Base-by-base conservation (phyloP, 2,113 vertebrate genomes). In the Neolamprologus variostigma region DNA sequence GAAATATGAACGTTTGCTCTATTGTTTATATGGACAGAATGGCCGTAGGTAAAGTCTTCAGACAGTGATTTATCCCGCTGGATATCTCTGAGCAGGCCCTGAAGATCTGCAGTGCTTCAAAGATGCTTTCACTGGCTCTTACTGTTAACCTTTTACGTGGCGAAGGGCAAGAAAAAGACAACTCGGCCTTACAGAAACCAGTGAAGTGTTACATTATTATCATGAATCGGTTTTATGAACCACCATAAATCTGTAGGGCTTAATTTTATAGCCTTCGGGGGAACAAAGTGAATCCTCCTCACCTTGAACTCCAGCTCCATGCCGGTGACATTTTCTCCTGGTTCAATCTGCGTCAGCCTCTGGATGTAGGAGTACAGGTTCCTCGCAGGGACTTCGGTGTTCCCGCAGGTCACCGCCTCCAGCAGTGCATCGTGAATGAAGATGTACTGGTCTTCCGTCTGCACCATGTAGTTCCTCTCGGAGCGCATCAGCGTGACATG, bases 391-490 rank as follows among this genome's bases (percentile, higher is more conserved):
- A 99, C 98, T 98, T 99, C 98, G 3, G 98, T 99, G 97, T 98
- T 99, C 93, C 98, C 98, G 93, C 98, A 99, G 93, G 98, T 97
- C 95, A 99, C 98, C 51, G 98, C 98, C 94, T 99, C 98, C 95
- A 98, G 96, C 96, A 99, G 96, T 5, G 98, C 98, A 84, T 99
- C 98, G 1, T 99, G 98, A 94, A 99, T 99, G 95, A 99, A 99
- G 96, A 98, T 97, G 94, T 99, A 99, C 92, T 99, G 98, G 96
- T 99, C 98, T 95, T 99, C 98, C 19, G 98, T 99, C 92, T 99
- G 98, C 93, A 99, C 98, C 98, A 99, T 99, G 96, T 99, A 99
- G 97, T 99, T 99, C 95, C 98, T 97, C 96, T 99, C 98, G 17
- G 98, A 98, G 96, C 98, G 98, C 98, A 99, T 99, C 95, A 99